Base-by-base conservation (phyloP, 2,797 vertebrate genomes). In the Esox lucius region DNA sequence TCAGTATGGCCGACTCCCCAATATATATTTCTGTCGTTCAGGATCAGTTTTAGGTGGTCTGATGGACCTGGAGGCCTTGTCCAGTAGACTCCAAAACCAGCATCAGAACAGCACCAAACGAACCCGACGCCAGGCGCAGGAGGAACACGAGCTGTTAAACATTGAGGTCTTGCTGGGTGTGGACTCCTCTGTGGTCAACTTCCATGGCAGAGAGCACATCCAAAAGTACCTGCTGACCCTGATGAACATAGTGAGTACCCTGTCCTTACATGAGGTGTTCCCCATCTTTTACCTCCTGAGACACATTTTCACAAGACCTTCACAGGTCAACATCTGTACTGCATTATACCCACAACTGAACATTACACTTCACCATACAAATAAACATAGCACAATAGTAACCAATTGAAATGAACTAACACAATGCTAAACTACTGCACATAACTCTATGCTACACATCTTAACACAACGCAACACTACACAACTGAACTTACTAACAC, bases 161-260 rank as follows among this genome's bases (percentile, higher is more conserved):
- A 96, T 96, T 2, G 95, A 99, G 89, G 97, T 98, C 19, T 89
- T 99, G 53, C 90, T 99, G 70, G 97, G 96, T 0, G 97, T 98
- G 15, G 97, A 98, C 65, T 97, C 97, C 88, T 98, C 97, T 0
- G 96, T 98, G 76, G 95, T 98, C 69, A 94, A 95, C 12, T 99
- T 99, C 88, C 97, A 98, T 0, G 96, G 97, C 42, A 93, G 95
- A 80, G 96, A 99, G 68, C 93, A 98, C 0, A 96, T 99, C 73
- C 96, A 98, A 93, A 97, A 96, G 78, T 99, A 98, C 84, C 94
- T 99, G 42, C 93, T 99, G 79, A 99, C 97, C 0, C 90, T 99
- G 81, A 97, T 98, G 96, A 98, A 99, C 75, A 98, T 98, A 42
- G 97, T 99, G 90, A 94, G 97, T 92, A 17, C n/a, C n/a, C 8